These are phyloP conservation scores for Trichonephila clavipes DNA, from an alignment of 1,140 invertebrate genomes.

Conservation along the genomic window DNA sequence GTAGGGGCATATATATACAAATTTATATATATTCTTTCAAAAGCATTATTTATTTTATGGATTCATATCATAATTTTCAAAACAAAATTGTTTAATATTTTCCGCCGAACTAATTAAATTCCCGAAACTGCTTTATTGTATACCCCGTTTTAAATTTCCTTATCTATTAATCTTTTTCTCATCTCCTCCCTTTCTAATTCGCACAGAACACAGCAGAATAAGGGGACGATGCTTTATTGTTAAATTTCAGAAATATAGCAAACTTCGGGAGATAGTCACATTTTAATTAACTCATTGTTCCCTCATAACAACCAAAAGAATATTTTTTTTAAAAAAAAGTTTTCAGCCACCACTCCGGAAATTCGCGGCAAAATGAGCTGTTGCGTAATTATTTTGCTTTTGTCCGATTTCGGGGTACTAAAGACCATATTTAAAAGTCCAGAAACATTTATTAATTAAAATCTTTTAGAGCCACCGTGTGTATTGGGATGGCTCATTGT, in stretches of 20 bases:
- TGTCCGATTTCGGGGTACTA: neutral
- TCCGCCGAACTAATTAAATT: too few species aligned
- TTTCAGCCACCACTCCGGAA: neutral
- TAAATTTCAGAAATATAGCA: neutral
- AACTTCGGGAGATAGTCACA: neutral
- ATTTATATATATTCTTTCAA: too few species aligned
- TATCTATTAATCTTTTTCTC: neutral
- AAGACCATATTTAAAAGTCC: conserved; percentile 35
- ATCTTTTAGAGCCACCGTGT: neutral
- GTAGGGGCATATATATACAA: too few species aligned
- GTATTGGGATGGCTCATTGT: neutral
- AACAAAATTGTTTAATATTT: too few species aligned
- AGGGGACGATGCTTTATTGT: neutral
- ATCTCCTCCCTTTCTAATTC: neutral
- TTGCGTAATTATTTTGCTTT: conserved; percentile 35
- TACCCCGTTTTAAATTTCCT: too few species aligned
- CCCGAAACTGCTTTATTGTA: too few species aligned
- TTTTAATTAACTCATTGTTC: conserved; percentile 37
- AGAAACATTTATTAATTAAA: conserved; percentile 55
- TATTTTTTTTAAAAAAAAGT: neutral
- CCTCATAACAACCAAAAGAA: neutral
- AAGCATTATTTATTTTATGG: too few species aligned
- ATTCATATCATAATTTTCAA: too few species aligned
- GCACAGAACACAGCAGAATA: neutral
- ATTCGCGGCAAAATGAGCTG: conserved; percentile 22